These are phyloP conservation scores for Akabosia matsudoensis DNA, from an alignment of 1,140 invertebrate species.

Conservation along the genomic window DNA sequence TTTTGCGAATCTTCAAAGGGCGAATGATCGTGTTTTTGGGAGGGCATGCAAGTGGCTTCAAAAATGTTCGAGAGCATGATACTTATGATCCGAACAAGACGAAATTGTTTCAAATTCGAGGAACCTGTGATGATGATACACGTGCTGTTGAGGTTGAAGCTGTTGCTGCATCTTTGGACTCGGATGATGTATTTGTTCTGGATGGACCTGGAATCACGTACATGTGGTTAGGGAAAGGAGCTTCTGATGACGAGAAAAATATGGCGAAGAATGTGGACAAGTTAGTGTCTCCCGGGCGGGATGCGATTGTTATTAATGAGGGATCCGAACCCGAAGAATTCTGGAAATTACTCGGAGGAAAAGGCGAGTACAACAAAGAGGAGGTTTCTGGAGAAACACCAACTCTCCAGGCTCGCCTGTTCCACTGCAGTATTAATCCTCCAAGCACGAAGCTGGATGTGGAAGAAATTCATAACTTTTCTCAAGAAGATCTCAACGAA, in stretches of 20 bases:
- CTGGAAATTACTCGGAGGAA: slow-evolving; percentile 69
- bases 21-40: slow-evolving; percentile 59
- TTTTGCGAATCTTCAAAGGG: slow-evolving; percentile 74
- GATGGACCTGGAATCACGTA: slow-evolving; percentile 60
- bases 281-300: not conserved
- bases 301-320: slow-evolving; percentile 16
- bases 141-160: slow-evolving; percentile 64
- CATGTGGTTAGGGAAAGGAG: slow-evolving; percentile 68
- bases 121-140: slow-evolving; percentile 61
- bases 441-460: slow-evolving; percentile 60
- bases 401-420: slow-evolving; percentile 58
- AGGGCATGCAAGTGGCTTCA: slow-evolving; percentile 61
- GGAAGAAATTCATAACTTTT: slow-evolving; percentile 65
- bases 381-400: slow-evolving; percentile 51
- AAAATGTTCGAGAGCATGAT: slow-evolving; percentile 59
- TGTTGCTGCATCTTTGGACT: slow-evolving; percentile 61
- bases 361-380: slow-evolving; percentile 58
- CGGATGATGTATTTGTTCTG: slow-evolving; percentile 68
- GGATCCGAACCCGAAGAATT: slow-evolving; percentile 70
- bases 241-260: slow-evolving; percentile 63
- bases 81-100: slow-evolving; percentile 61
- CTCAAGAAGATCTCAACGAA: slow-evolving; percentile 67
- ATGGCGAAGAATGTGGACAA: slow-evolving; percentile 57
- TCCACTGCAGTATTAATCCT: slow-evolving; percentile 62
- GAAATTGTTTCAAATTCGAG: slow-evolving; percentile 62